These are phyloP conservation scores for Punctoribates punctum DNA, from an alignment of 2,888 invertebrate genomes.

Conservation along the genomic window DNA sequence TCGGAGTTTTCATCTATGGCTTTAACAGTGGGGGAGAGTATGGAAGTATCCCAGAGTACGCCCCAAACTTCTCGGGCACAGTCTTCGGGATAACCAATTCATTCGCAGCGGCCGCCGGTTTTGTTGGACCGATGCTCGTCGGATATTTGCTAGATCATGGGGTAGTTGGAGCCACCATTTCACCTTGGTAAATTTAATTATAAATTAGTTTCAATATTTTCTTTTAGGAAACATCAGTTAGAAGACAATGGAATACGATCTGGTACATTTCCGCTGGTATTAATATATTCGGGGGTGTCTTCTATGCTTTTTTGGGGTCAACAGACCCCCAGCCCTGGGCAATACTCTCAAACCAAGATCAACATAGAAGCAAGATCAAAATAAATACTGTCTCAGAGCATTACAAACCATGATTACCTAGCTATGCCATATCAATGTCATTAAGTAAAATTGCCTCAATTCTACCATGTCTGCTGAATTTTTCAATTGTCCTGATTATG, in stretches of 20 bases:
- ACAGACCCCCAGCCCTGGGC: no score
- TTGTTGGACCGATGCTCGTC: conserved; percentile 44
- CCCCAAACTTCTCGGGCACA: conserved; percentile 41
- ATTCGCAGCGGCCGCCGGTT: conserved; percentile 42
- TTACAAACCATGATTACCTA: no score
- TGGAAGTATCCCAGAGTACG: conserved; percentile 10
- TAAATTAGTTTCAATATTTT: no score
- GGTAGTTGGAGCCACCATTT: neutral
- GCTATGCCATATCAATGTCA: no score
- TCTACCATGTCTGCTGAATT: no score
- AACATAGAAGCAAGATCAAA: no score
- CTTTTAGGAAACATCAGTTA: no score
- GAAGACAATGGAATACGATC: conserved; percentile 20
- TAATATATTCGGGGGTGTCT: conserved; percentile 11
- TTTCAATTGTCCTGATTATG: no score
- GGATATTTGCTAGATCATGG: conserved; percentile 39
- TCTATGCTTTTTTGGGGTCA: neutral
- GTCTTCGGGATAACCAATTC: conserved; percentile 44
- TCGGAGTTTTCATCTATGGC: conserved; percentile 24
- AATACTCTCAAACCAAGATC: no score
- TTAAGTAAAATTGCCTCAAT: no score
- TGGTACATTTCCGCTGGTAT: conserved; percentile 10
- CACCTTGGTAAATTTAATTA: neutral
- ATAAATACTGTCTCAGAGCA: no score
- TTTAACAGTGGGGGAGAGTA: conserved; percentile 36